A percentile compares a stretch with the other conserved stretches of the same genome.
These are phyloP conservation scores for Dorcus hopei DNA, from an alignment of 2,888 invertebrate species.

Conservation along the genomic window DNA sequence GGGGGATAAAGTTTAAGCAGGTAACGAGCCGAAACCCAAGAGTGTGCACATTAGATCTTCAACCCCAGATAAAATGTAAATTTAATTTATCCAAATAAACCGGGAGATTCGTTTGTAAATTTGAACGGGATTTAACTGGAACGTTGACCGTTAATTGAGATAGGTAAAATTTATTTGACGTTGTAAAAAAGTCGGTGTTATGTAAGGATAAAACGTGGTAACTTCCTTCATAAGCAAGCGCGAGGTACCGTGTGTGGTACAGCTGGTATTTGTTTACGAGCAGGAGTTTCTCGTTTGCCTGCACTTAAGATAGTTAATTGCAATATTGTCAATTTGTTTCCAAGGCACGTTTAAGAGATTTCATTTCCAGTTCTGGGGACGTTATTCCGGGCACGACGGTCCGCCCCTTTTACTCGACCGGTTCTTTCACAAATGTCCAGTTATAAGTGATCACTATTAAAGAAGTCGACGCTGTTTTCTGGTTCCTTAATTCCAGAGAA, in stretches of 20 bases:
- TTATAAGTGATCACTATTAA: conserved; percentile 39
- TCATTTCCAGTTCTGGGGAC: conserved; percentile 38
- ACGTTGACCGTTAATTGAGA: conserved; percentile 6
- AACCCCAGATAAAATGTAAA: conserved; percentile 34
- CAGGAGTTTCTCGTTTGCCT: conserved; percentile 10
- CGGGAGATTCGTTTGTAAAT: conserved; percentile 28
- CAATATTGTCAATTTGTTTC: conserved; percentile 38
- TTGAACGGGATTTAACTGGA: neutral
- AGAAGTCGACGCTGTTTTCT: conserved; percentile 23
- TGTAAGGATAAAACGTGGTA: too few species aligned
- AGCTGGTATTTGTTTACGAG: too few species aligned
- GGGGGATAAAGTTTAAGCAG: too few species aligned
- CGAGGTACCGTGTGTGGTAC: too few species aligned
- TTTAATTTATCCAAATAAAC: conserved; percentile 34
- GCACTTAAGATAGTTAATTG: conserved; percentile 25
- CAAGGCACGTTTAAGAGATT: conserved; percentile 40
- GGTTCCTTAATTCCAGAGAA: conserved; percentile 21
- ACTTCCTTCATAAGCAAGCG: too few species aligned
- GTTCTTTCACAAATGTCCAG: conserved; percentile 38
- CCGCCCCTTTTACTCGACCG: conserved; percentile 33
- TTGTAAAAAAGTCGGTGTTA: too few species aligned
- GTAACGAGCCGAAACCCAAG: neutral
- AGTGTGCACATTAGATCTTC: conserved; percentile 21
- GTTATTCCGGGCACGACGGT: conserved; percentile 38
- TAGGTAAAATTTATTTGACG: conserved; percentile 18